Evolutionary conservation across 2,888 invertebrate species (phyloP), one percentile per base, ranked within the genome.

Genomic region (Parnassius smintheus): DNA sequence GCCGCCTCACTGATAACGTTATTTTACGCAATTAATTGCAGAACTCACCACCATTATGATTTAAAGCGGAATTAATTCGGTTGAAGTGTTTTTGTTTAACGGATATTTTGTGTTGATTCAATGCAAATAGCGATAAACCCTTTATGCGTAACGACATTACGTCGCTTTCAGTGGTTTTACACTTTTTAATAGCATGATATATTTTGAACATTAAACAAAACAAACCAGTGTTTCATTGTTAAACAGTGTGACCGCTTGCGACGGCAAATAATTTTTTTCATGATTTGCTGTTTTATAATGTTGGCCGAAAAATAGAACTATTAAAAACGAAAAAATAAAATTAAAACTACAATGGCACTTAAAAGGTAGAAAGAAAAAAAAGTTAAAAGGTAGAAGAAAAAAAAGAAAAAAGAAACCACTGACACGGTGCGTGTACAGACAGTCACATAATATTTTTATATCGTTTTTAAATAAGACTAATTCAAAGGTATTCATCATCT

Each of bases 21-120:
- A 78, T 84, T 84, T 82, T 72, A 72, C 74, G 83, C 89, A 78
- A 86, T 88, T 88, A 88, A 88, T 88, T 84, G 86, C 89, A 88
- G 85, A 79, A 85, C 82, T 82, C 83, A 78, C 78, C 79, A 75
- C 70, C 70, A 73, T 75, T 79, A 81, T 86, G 86, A 90, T 86
- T 86, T 86, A 87, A 79, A 72, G 80, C 76, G 69, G 67, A 78
- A 83, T 85, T 86, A 82, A 83, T 81, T 76, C 66, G 56, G 65
- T 68, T 66, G 68, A 75, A 77, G 75, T 81, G 85, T 85, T 83
- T 86, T 83, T 83, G 81, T 79, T 78, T 75, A 77, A 85, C 76
- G 72, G 81, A 80, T 81, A 82, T 86, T 86, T 84, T 83, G 85
- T 86, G 86, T 78, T 82, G 82, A 85, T 86, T 79, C 70, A 71